Evolutionary conservation across 2,797 vertebrate genomes (phyloP).

Genomic region (Novumbra hubbsi): DNA sequence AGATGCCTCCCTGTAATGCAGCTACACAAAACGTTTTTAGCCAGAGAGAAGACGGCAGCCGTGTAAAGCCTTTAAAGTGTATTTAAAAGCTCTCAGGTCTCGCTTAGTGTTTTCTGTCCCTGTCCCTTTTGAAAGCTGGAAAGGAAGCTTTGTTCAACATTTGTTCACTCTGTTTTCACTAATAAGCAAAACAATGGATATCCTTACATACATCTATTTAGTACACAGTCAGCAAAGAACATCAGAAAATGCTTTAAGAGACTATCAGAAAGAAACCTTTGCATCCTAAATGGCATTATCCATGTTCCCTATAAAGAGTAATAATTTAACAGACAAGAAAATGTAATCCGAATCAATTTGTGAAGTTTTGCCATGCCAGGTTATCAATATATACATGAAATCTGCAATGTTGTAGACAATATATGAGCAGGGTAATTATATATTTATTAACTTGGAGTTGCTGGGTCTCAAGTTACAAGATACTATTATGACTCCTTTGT

Average conservation of each 20-base stretch:
- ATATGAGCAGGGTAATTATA: not conserved
- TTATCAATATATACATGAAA: not conserved
- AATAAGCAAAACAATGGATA: constrained; percentile 76
- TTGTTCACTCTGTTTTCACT: constrained; percentile 61
- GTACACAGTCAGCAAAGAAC: constrained; percentile 33
- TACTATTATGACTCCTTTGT: not conserved
- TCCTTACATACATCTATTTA: constrained; percentile 73
- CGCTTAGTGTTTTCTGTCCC: constrained; percentile 44
- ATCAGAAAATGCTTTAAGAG: constrained; percentile 39
- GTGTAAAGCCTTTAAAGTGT: constrained; percentile 34
- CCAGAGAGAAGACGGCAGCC: constrained; percentile 16
- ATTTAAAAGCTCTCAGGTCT: constrained; percentile 41
- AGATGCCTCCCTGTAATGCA: constrained; percentile 44
- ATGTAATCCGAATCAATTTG: not conserved
- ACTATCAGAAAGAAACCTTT: constrained; percentile 4
- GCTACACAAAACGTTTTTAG: constrained; percentile 52
- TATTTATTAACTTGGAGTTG: not conserved
- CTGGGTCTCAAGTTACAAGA: not conserved
- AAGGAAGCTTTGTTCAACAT: constrained; percentile 63
- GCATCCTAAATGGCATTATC: not conserved
- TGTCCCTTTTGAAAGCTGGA: constrained; percentile 55
- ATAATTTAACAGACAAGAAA: not conserved
- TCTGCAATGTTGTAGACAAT: not conserved
- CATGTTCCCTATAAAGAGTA: not conserved
- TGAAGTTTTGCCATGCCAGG: not conserved